phyloP scores from a whole-genome alignment of 2,888 invertebrate genomes.

The Alloplasta piceator region DNA sequence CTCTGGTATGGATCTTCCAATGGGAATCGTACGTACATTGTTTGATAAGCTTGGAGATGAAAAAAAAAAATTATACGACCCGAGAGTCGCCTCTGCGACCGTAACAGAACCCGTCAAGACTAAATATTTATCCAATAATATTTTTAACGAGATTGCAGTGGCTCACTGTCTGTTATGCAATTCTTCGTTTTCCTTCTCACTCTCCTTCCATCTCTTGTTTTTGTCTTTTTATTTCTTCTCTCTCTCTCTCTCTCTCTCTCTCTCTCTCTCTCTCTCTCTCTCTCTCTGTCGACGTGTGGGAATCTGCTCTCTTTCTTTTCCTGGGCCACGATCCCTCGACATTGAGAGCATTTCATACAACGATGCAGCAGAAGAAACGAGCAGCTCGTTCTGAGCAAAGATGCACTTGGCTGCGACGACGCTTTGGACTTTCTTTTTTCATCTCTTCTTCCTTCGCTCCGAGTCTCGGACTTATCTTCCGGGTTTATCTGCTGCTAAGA shows the following conservation, averaged over 20 bases:
- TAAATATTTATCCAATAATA: constrained; percentile 75
- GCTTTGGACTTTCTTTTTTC: constrained; percentile 7
- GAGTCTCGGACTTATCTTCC: constrained; percentile 54
- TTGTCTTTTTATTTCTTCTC: no score
- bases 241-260: constrained; percentile 17
- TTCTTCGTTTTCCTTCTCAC: constrained; percentile 4
- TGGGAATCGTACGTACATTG: constrained; percentile 16
- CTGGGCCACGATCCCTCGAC: constrained; percentile 13
- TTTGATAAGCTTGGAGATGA: constrained; percentile 34
- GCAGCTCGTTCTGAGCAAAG: constrained; percentile 35
- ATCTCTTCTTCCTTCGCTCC: constrained; percentile 24
- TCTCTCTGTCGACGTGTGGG: constrained; percentile 29
- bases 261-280: constrained; percentile 24
- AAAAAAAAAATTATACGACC: constrained; percentile 36
- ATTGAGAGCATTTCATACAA: neutral
- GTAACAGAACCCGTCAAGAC: constrained; percentile 72
- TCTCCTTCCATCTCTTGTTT: constrained; percentile 9
- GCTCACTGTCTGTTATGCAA: constrained; percentile 29
- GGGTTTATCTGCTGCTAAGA: constrained; percentile 41
- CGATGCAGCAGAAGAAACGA: constrained; percentile 33
- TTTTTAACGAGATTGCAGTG: constrained; percentile 58
- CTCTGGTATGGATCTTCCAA: neutral
- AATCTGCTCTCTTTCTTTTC: constrained; percentile 20
- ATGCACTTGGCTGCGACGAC: constrained; percentile 48
- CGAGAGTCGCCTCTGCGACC: constrained; percentile 64